phyloP scores from a whole-genome alignment of 1,140 invertebrate species.

The Proales similis region DNA sequence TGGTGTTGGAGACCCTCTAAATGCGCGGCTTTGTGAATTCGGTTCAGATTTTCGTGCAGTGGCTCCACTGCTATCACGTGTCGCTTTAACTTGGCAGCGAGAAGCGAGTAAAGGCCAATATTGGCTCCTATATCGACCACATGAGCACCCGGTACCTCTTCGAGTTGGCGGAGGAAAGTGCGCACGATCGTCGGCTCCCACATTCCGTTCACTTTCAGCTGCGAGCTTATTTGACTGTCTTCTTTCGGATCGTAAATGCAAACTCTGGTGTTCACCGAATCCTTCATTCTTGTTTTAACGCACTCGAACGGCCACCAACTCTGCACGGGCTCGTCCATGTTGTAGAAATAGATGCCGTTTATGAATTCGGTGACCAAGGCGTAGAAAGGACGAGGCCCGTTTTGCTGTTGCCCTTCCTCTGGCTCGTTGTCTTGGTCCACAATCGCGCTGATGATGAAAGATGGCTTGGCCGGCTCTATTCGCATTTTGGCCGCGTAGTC shows the following conservation, averaged over 20 bases:
- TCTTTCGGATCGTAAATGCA: constrained; percentile 29
- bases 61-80: constrained; percentile 27
- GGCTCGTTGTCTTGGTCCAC: no score
- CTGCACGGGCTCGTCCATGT: constrained; percentile 23
- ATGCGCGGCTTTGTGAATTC: constrained; percentile 13
- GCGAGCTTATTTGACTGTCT: constrained; percentile 20
- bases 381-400: no score
- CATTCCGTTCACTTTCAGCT: constrained; percentile 7
- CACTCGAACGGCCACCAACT: constrained; percentile 36
- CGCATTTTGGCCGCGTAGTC: no score
- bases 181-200: constrained; percentile 29
- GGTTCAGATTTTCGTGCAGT: constrained; percentile 6
- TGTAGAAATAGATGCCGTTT: constrained; percentile 29
- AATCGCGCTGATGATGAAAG: no score
- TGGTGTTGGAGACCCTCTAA: constrained; percentile 12
- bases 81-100: constrained; percentile 17
- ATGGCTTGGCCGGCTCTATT: no score
- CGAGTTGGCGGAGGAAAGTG: constrained; percentile 2
- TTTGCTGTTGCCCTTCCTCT: no score
- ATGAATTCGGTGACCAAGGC: background rate
- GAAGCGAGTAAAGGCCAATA: constrained; percentile 10
- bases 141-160: background rate
- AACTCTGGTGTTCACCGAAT: constrained; percentile 8
- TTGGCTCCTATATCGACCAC: constrained; percentile 32
- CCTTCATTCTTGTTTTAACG: constrained; percentile 18